Evolutionary conservation across 2,113 vertebrate genomes (phyloP).

Genomic region (Thunnus maccoyii): DNA sequence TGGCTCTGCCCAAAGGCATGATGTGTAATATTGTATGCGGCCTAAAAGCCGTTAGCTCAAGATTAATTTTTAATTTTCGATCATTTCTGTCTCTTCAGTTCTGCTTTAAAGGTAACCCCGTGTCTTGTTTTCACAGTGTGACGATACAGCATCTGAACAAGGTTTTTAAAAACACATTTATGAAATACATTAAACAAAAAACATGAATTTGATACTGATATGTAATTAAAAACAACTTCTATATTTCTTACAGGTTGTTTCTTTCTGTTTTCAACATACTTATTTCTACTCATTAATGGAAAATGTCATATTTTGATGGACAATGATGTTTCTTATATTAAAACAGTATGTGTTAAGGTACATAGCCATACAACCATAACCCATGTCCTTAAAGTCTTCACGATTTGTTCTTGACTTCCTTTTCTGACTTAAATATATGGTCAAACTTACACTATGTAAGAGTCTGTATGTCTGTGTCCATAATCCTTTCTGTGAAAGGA

Average conservation of each 20-base stretch:
- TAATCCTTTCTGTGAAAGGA: slow-evolving; percentile 97
- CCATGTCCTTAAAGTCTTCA: slow-evolving; percentile 57
- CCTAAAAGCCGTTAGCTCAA: not conserved
- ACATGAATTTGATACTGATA: slow-evolving; percentile 49
- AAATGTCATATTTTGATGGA: slow-evolving; percentile 67
- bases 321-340: slow-evolving; percentile 56
- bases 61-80: not conserved
- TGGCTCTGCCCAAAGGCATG: too few species aligned
- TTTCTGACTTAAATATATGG: slow-evolving; percentile 61
- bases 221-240: slow-evolving; percentile 54
- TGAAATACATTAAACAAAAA: slow-evolving; percentile 43
- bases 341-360: slow-evolving; percentile 68
- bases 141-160: slow-evolving; percentile 33
- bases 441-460: slow-evolving; percentile 64
- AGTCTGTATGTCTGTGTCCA: slow-evolving; percentile 79
- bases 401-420: slow-evolving; percentile 30
- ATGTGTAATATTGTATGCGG: not conserved
- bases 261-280: slow-evolving; percentile 44
- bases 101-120: not conserved
- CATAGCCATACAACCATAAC: slow-evolving; percentile 78
- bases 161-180: slow-evolving; percentile 8
- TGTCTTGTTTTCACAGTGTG: not conserved
- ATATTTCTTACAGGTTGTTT: slow-evolving; percentile 67
- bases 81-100: not conserved
- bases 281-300: slow-evolving; percentile 59